Evolutionary conservation across 2,113 vertebrate genomes (phyloP), one percentile per base, ranked within the genome.

Genomic region (Stomatorhinus ivindoensis): DNA sequence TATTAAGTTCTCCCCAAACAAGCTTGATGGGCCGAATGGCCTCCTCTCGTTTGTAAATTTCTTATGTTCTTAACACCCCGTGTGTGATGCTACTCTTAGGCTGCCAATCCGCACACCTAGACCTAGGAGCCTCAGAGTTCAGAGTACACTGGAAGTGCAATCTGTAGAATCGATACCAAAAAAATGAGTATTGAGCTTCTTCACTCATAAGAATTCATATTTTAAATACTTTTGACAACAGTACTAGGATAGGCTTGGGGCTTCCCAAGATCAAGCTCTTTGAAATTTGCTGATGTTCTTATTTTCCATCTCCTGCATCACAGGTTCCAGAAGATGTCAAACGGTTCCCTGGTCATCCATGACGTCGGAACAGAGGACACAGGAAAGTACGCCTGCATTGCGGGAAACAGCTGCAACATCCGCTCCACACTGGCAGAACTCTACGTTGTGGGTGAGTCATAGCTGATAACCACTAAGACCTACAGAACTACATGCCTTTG

Each of bases 331-430:
- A 97, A 97, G 92, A 97, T 99, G 96, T 93, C 97, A 80, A 99
- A 99, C 0, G 98, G 97, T 91, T 98, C 98, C 58, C 91, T 99
- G 90, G 94, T 99, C 89, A 98, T 99, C 88, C 95, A 94, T 0
- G 96, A 98, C 0, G 98, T 99, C 88, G 97, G 95, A 61, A 95
- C 96, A 0, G 98, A 99, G 42, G 98, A 99, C 93, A 97, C 97
- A 0, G 98, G 98, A 87, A 95, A 95, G 86, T 99, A 99, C 61
- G 99, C 97, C 0, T 99, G 98, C 90, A 98, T 99, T 0, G 98
- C 97, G 0, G 98, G 98, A 90, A 99, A 99, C 94, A 99, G 96
- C 95, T 99, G 98, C 94, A 97, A 96, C 95, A 99, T 99, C 95
- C 97, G 96, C 91, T 96, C 98, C 92, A 95, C 95, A 0, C 95